Evolutionary conservation across 2,797 vertebrate genomes (phyloP), one percentile per base, ranked within the genome.

Genomic region (Dicrostonyx torquatus): DNA sequence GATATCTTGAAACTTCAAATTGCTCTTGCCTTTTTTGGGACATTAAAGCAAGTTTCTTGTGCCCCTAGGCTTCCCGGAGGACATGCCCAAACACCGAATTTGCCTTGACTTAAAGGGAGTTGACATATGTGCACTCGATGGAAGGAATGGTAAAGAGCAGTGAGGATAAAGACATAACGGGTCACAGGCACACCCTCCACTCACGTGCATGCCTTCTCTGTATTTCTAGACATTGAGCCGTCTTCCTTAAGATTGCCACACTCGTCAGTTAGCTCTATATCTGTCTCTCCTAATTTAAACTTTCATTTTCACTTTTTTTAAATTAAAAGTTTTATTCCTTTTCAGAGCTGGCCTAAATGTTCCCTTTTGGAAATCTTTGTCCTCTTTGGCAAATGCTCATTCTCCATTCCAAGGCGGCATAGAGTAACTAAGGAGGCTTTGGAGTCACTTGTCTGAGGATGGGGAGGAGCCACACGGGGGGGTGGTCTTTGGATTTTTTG

Each of bases 21-120:
- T 55, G 90, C 80, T 75, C 58, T 97, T 97, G 97, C 94, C 96
- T 98, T 88, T 98, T 98, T 96, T 94, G 97, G 97, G 97, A 97
- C 96, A 96, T 97, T 97, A 97, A 97, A 97, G 97, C 95, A 96
- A 97, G 97, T 96, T 97, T 97, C 93, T 97, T 83, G 93, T 97
- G 96, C 97, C 97, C 95, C 94, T 95, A n/a, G 96, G 97, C 97
- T 94, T 97, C 96, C 97, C 89, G n/a, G 96, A 97, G 96, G 97
- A 97, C 88, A 93, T 94, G 94, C 95, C 92, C 93, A 95, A 96
- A 97, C 90, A 97, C 95, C 94, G 94, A 97, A 95, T 95, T 96
- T 95, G 83, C 96, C 97, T 97, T 97, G 95, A 97, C 96, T 97
- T 95, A 94, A 97, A 95, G 94, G 82, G 84, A 97, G 95, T 93